phyloP scores from a whole-genome alignment of 1,140 invertebrate species.

The Metopolophium dirhodum region DNA sequence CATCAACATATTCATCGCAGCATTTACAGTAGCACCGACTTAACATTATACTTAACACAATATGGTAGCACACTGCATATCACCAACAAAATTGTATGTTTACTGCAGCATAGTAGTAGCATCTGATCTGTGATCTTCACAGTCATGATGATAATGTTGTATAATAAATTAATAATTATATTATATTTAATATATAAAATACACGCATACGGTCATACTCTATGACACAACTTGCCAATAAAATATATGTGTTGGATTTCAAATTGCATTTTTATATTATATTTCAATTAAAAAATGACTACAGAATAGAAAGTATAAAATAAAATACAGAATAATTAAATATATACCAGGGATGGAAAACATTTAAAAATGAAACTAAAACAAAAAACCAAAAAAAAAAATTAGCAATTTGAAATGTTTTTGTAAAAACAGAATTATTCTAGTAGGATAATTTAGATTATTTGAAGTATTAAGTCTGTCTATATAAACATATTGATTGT shows the following conservation, averaged over 20 bases:
- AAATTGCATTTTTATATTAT: constrained; percentile 2
- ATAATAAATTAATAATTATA: neutral
- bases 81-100: neutral
- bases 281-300: neutral
- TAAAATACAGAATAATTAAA: constrained; percentile 14
- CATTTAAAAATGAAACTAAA: neutral
- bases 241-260: neutral
- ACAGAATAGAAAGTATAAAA: neutral
- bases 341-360: neutral
- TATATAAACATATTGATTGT: neutral
- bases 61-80: neutral
- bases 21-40: constrained; percentile 69
- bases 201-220: neutral
- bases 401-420: neutral
- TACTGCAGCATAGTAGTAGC: neutral
- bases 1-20: constrained; percentile 84
- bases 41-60: neutral
- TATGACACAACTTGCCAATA: neutral
- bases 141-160: neutral
- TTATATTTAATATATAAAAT: neutral
- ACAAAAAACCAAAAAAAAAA: too few species aligned
- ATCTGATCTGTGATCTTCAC: neutral
- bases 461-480: neutral
- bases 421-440: neutral
- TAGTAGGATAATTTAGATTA: neutral